These are phyloP conservation scores for Ectemnius cavifrons DNA, from an alignment of 2,888 invertebrate genomes.

Conservation along the genomic window DNA sequence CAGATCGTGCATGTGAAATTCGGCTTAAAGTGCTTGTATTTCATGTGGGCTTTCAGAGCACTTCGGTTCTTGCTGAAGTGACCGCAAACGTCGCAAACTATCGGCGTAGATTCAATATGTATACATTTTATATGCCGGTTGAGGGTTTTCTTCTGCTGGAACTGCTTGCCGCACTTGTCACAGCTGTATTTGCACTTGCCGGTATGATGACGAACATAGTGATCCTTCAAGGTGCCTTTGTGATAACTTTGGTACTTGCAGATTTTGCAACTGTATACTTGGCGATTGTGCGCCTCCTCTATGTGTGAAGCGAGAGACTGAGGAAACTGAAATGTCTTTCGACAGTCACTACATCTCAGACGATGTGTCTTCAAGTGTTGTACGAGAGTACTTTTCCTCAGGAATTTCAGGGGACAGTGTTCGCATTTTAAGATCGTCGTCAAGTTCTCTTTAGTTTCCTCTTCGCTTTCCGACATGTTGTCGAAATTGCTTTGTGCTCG, in stretches of 20 bases:
- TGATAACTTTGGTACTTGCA: conserved; percentile 65
- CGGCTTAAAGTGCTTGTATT: conserved; percentile 65
- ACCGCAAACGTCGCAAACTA: conserved; percentile 68
- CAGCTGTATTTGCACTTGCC: conserved; percentile 61
- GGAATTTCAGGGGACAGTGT: conserved; percentile 60
- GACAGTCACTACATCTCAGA: conserved; percentile 52
- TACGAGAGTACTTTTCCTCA: conserved; percentile 54
- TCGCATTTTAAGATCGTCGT: conserved; percentile 55
- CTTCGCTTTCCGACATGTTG: background rate
- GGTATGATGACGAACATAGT: conserved; percentile 64
- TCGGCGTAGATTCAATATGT: conserved; percentile 62
- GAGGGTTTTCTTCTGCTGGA: conserved; percentile 64
- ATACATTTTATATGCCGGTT: conserved; percentile 65
- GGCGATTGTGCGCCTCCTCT: conserved; percentile 52
- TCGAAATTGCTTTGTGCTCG: too few species aligned
- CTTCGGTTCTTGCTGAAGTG: conserved; percentile 65
- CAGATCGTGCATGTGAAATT: conserved; percentile 65
- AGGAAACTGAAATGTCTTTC: conserved; percentile 50
- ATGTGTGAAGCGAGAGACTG: conserved; percentile 50
- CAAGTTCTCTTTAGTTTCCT: background rate
- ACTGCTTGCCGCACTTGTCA: conserved; percentile 64
- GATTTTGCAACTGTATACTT: conserved; percentile 59
- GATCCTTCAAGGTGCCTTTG: conserved; percentile 64
- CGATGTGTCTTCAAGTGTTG: conserved; percentile 57
- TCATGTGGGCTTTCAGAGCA: conserved; percentile 67